Conservation (phyloP, 2,797 vertebrate species). For the Philypnodon macrostomus region DNA sequence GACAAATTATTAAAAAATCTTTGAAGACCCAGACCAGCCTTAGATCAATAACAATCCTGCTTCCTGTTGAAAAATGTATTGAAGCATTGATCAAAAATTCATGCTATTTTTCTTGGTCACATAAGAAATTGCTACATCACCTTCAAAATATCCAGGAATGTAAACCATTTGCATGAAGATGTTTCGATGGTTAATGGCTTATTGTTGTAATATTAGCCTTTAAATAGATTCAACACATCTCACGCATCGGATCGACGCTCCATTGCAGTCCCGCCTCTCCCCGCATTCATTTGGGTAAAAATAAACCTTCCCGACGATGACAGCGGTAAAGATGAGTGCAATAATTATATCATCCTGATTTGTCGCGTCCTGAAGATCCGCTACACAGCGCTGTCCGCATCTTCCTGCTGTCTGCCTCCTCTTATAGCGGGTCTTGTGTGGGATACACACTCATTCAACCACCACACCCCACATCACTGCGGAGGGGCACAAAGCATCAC, state of each 20-base stretch:
- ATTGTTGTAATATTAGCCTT: slow-evolving; percentile 38
- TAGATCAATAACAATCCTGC: slow-evolving; percentile 18
- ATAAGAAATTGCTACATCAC: slow-evolving; percentile 7
- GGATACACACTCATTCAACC: slow-evolving; percentile 46
- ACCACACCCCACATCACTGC: slow-evolving; percentile 77
- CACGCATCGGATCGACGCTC: slow-evolving; percentile 53
- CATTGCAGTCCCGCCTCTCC: slow-evolving; percentile 45
- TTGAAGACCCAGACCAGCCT: neutral
- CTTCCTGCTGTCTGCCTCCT: slow-evolving; percentile 30
- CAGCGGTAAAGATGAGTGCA: slow-evolving; percentile 14
- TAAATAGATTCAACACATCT: slow-evolving; percentile 42
- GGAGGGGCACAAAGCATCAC: slow-evolving; percentile 52
- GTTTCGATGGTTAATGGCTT: slow-evolving; percentile 20
- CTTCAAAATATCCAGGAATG: neutral
- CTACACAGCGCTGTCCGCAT: slow-evolving; percentile 34
- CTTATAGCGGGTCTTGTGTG: slow-evolving; percentile 52
- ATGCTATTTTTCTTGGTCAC: slow-evolving; percentile 26
- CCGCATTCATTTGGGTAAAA: slow-evolving; percentile 20
- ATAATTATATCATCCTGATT: slow-evolving; percentile 12
- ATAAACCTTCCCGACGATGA: slow-evolving; percentile 20
- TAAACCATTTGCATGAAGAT: slow-evolving; percentile 7
- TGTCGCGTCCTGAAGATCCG: slow-evolving; percentile 21
- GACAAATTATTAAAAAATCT: neutral
- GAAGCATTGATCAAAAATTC: slow-evolving; percentile 34
- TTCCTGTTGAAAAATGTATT: slow-evolving; percentile 12